Base-by-base conservation (phyloP, 2,888 invertebrate genomes). In the Cantharis lateralis region DNA sequence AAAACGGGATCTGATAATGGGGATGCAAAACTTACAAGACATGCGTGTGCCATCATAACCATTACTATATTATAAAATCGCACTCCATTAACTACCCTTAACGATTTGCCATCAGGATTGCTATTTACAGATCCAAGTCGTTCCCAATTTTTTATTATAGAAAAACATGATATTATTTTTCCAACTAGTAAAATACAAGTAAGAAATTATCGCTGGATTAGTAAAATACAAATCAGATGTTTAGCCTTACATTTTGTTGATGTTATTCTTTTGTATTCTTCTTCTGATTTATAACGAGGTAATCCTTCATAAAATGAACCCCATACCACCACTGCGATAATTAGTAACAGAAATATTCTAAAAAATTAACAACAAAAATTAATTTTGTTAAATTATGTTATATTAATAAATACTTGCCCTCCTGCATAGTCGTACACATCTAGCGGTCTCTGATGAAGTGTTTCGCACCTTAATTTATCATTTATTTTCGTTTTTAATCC, bases 401-500 rank as follows among this genome's bases (percentile, higher is more conserved):
- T 13, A 11, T 15, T 71, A 66, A 26, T n/a, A 68, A 62, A 68
- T 74, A 78, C 83, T 83, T 80, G 85, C 85, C 72, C 83, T 74
- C 82, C 80, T 18, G 72, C 15, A 48, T 82, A 78, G 75, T 86
- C 85, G 26, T 83, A 79, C 48, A 26, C 15, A 78, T 85, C 84
- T n/a, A 83, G 71, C 2, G 78, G 68, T 71, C 81, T 82, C 10
- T 69, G 72, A 1, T 72, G 69, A 24, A 75, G 76, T 61, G 68
- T 83, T 73, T 85, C 81, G 75, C 86, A 86, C 62, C 77, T 78
- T 15, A 85, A 75, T 48, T 3, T n/a, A n/a, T 80, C 48, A 10
- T 77, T 78, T 7, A 85, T 75, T 48, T 66, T 76, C 15, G 83
- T 84, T 70, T 77, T 79, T 16, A 86, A 68, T 11, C 81, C 85